Percentiles rank a stretch among this genome's conserved stretches.
These are phyloP conservation scores for Holcopasites calliopsidis DNA, from an alignment of 1,140 invertebrate species.

Conservation along the genomic window DNA sequence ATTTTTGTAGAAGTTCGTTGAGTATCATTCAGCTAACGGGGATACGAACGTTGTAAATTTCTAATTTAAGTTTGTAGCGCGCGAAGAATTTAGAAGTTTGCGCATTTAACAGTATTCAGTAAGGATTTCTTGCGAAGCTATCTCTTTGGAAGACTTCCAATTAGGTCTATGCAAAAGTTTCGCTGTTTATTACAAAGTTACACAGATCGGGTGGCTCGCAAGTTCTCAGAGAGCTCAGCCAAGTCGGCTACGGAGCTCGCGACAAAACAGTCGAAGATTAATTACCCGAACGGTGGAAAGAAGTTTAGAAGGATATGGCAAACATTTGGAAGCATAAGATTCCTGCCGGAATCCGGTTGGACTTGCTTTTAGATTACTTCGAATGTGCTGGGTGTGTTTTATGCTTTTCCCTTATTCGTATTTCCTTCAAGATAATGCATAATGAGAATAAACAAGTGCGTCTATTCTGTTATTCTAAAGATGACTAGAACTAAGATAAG, in stretches of 20 bases:
- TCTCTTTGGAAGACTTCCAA: not conserved
- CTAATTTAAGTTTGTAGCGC: no score
- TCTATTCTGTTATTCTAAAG: no score
- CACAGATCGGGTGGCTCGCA: not conserved
- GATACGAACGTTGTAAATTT: no score
- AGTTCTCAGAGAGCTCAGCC: not conserved
- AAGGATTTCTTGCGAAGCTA: not conserved
- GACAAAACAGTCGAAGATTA: conserved; percentile 20
- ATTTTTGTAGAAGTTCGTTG: not conserved
- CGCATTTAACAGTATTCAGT: no score
- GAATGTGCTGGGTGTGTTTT: not conserved
- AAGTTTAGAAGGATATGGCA: not conserved
- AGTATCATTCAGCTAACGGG: no score
- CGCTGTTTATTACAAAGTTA: not conserved
- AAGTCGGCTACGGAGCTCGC: not conserved
- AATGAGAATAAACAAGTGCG: no score
- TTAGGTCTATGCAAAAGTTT: conserved; percentile 6
- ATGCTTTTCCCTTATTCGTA: no score
- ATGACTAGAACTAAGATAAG: no score
- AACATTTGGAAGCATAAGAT: not conserved
- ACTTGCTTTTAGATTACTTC: not conserved
- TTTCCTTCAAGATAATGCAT: no score
- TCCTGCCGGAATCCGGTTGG: not conserved
- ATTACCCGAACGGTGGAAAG: not conserved
- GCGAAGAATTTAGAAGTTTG: not conserved